Conservation (phyloP, 30 jellyfish, hydroid and myxozoan species). For the Turritopsis rubra region DNA sequence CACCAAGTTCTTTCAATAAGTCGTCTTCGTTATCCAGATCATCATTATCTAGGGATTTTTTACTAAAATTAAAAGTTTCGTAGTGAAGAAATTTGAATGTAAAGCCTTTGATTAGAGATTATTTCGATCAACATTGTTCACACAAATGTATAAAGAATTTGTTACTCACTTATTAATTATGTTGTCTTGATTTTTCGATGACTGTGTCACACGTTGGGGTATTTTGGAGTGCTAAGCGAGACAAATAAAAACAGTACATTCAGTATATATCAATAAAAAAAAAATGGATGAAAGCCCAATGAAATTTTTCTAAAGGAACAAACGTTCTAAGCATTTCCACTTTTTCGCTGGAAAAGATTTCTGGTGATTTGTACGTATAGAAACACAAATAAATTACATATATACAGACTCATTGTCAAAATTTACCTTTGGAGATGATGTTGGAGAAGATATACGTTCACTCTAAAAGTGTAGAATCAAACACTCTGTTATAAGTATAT, state of each 20-base stretch:
- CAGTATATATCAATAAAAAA: too few species aligned
- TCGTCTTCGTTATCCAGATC: slow-evolving; percentile 63
- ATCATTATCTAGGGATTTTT: slow-evolving; percentile 6
- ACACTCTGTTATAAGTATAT: not conserved
- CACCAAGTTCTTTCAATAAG: slow-evolving; percentile 67
- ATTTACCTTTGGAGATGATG: not conserved
- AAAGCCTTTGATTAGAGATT: not conserved
- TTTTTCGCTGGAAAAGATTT: not conserved
- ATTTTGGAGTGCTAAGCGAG: not conserved
- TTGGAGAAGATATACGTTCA: not conserved
- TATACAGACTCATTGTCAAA: not conserved
- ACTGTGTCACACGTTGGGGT: not conserved
- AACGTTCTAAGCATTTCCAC: not conserved
- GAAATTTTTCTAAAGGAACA: not conserved
- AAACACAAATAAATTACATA: too few species aligned
- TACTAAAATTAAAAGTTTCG: not conserved
- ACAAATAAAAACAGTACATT: not conserved
- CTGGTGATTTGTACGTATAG: not conserved
- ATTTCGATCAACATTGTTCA: not conserved
- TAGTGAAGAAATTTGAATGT: not conserved
- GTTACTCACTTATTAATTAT: not conserved
- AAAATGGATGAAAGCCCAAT: too few species aligned
- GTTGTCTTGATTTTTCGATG: not conserved
- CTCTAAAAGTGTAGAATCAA: not conserved
- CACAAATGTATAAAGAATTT: too few species aligned